phyloP scores from a whole-genome alignment of 2,888 invertebrate species.

The Tenthredo amoena region DNA sequence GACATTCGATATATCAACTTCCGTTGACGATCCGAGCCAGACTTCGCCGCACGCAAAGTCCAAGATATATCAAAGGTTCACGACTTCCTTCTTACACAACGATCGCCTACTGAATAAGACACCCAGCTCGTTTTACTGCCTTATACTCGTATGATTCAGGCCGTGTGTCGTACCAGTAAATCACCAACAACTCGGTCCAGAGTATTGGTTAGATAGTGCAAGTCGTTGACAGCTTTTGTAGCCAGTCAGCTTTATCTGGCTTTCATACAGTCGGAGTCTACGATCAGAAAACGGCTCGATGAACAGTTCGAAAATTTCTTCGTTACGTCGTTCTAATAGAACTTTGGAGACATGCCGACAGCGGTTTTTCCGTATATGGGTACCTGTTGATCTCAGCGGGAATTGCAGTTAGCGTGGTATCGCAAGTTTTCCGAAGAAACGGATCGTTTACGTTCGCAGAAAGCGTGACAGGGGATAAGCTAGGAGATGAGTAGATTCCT shows the following conservation, averaged over 20 bases:
- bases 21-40: neutral
- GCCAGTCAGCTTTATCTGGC: constrained; percentile 1
- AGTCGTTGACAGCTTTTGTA: constrained; percentile 36
- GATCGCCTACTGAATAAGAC: constrained; percentile 36
- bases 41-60: constrained; percentile 15
- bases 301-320: neutral
- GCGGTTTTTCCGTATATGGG: neutral
- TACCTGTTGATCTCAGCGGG: neutral
- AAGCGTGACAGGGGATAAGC: constrained; percentile 30
- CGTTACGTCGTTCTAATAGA: neutral
- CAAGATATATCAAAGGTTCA: constrained; percentile 34
- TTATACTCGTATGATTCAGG: neutral
- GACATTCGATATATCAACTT: constrained; percentile 25
- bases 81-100: constrained; percentile 35
- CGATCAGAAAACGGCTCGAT: neutral
- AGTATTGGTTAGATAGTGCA: constrained; percentile 45
- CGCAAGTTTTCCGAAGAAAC: constrained; percentile 22
- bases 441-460: constrained; percentile 41
- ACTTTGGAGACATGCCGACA: neutral
- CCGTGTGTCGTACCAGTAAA: constrained; percentile 11
- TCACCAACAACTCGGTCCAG: constrained; percentile 5
- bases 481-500: neutral
- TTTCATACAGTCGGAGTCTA: constrained; percentile 3
- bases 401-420: neutral
- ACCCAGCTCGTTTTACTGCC: constrained; percentile 4